phyloP scores from a whole-genome alignment of 2,888 invertebrate genomes.

The Timema cristinae region DNA sequence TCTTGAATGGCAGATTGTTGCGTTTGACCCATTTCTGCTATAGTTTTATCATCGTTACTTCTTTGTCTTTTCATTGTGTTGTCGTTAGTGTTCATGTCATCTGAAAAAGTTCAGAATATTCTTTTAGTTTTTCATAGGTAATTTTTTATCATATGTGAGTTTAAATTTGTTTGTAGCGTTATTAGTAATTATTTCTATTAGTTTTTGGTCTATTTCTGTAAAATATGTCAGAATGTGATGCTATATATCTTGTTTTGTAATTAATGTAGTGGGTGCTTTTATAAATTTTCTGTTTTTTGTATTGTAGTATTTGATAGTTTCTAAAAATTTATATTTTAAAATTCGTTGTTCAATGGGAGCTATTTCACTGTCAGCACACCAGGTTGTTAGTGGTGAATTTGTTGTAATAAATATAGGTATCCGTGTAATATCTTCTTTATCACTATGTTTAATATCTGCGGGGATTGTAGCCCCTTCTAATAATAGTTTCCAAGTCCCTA shows the following conservation, averaged over 20 bases:
- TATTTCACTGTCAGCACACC: not conserved
- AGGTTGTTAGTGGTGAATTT: not conserved
- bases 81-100: not conserved
- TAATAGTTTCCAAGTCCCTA: not conserved
- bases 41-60: not conserved
- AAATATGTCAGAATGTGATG: no score
- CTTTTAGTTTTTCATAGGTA: not conserved
- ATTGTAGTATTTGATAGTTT: not conserved
- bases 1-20: not conserved
- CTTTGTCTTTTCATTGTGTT: not conserved
- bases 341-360: not conserved
- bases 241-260: not conserved
- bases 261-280: not conserved
- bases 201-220: not conserved
- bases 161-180: no score
- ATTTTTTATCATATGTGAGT: no score
- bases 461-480: not conserved
- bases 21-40: not conserved
- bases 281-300: not conserved
- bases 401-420: not conserved
- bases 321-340: not conserved
- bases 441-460: not conserved
- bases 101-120: not conserved
- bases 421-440: not conserved
- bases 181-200: not conserved